These are phyloP conservation scores for Lasioglossum malachurum DNA, from an alignment of 2,888 invertebrate species.

Conservation along the genomic window DNA sequence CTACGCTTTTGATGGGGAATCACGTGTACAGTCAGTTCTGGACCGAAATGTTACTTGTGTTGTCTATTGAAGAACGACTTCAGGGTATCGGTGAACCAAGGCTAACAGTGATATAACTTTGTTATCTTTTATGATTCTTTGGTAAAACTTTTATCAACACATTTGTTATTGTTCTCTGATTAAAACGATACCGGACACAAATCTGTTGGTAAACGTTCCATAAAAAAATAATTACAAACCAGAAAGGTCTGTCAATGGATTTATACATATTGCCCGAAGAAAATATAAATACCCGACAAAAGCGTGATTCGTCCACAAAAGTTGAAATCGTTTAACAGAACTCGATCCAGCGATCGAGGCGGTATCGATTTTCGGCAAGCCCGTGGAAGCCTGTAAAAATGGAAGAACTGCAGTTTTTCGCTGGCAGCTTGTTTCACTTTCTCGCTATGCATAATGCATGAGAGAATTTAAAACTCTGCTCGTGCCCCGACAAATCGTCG, in stretches of 20 bases:
- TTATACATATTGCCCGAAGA: too few species aligned
- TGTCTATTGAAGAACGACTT: too few species aligned
- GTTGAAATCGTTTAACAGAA: background rate
- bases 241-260: too few species aligned
- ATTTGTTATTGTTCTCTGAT: background rate
- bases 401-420: constrained; percentile 38
- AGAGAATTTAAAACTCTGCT: constrained; percentile 39
- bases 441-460: constrained; percentile 54
- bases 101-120: too few species aligned
- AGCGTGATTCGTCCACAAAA: background rate
- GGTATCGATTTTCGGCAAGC: constrained; percentile 37
- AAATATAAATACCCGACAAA: background rate
- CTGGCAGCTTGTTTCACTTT: constrained; percentile 58
- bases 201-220: too few species aligned
- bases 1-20: background rate
- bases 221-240: too few species aligned
- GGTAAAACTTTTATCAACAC: background rate
- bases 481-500: constrained; percentile 47
- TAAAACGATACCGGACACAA: background rate
- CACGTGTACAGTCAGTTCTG: background rate
- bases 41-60: background rate
- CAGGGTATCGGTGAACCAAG: too few species aligned
- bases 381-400: background rate
- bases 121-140: too few species aligned
- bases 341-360: background rate